Evolutionary conservation across 2,797 vertebrate species (phyloP).

Genomic region (Numenius phaeopus): DNA sequence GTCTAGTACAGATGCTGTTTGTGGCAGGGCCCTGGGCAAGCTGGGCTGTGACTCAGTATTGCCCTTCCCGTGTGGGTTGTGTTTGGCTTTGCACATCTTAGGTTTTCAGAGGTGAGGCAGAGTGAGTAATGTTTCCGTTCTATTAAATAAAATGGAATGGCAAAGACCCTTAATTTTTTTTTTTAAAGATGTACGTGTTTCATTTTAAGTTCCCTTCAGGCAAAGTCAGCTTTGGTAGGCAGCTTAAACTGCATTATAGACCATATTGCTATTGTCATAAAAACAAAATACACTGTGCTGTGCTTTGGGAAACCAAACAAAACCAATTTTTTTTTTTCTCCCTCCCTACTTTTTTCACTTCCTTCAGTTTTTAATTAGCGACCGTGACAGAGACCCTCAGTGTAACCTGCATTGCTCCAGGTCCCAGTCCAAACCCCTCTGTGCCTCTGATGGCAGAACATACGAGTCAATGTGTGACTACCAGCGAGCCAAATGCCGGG

Average conservation of each 20-base stretch:
- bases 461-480: constrained; percentile 95
- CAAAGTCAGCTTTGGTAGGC: not conserved
- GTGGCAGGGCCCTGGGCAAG: not conserved
- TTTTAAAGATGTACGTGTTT: not conserved
- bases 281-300: not conserved
- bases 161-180: not conserved
- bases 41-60: constrained; percentile 54
- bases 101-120: constrained; percentile 41
- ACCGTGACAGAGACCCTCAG: constrained; percentile 87
- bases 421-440: constrained; percentile 90
- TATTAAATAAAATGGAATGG: constrained; percentile 39
- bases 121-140: constrained; percentile 53
- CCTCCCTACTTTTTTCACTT: not conserved
- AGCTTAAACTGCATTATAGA: not conserved
- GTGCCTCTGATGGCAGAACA: constrained; percentile 92
- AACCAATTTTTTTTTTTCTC: not conserved
- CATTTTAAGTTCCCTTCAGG: constrained; percentile 30
- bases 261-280: not conserved
- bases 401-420: constrained; percentile 90
- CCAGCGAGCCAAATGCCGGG: constrained; percentile 95
- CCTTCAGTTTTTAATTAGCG: constrained; percentile 94
- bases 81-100: constrained; percentile 50
- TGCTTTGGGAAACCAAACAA: constrained; percentile 5
- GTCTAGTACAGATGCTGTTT: not conserved
- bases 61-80: constrained; percentile 42